These are phyloP conservation scores for Coluber constrictor DNA, from an alignment of 2,797 vertebrate genomes.

Conservation along the genomic window DNA sequence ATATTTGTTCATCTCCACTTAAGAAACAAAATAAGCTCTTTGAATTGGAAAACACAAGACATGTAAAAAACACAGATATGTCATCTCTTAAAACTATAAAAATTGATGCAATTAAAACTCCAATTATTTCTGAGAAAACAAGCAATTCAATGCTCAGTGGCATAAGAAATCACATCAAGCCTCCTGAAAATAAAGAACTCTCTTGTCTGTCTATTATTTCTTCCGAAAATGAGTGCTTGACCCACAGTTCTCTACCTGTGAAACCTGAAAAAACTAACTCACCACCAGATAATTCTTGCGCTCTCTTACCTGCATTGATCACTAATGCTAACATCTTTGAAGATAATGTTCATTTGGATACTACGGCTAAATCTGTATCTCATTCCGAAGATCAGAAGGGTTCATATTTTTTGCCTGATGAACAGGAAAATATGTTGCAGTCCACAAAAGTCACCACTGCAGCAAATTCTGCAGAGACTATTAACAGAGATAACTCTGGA, in stretches of 20 bases:
- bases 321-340: constrained; percentile 17
- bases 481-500: not conserved
- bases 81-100: constrained; percentile 25
- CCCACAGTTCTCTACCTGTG: not conserved
- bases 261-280: constrained; percentile 5
- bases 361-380: not conserved
- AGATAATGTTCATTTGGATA: not conserved
- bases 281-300: constrained; percentile 2
- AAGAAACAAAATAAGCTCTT: constrained; percentile 17
- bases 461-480: constrained; percentile 15
- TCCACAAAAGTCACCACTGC: not conserved
- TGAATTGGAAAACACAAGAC: not conserved
- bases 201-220: not conserved
- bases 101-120: constrained; percentile 2
- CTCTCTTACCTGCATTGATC: constrained; percentile 1
- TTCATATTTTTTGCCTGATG: constrained; percentile 30
- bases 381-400: constrained; percentile 23
- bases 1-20: not conserved
- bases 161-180: not conserved
- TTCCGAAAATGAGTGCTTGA: not conserved
- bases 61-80: not conserved
- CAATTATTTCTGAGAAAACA: not conserved
- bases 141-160: constrained; percentile 7
- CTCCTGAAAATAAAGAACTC: constrained; percentile 18
- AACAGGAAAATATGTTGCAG: constrained; percentile 21